These are phyloP conservation scores for Yponomeuta sedellus DNA, from an alignment of 2,888 invertebrate species.

Conservation along the genomic window DNA sequence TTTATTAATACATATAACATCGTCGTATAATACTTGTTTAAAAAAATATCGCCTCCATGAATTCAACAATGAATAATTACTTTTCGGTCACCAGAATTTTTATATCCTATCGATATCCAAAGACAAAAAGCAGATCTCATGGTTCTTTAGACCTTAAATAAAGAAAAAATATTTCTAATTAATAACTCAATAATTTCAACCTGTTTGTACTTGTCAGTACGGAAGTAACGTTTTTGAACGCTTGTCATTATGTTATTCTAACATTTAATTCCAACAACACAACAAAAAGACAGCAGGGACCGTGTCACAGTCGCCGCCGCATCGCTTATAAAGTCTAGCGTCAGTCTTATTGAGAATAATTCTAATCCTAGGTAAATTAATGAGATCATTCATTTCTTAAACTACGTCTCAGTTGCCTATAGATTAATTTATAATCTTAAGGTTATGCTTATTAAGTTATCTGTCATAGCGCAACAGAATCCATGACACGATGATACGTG, in stretches of 20 bases:
- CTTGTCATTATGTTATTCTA: not conserved
- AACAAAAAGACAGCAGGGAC: conserved; percentile 10
- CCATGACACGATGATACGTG: not conserved
- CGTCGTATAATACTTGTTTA: conserved; percentile 37
- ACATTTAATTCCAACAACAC: not conserved
- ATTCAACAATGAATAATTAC: conserved; percentile 38
- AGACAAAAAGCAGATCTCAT: conserved; percentile 14
- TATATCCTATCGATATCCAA: conserved; percentile 24
- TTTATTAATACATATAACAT: conserved; percentile 54
- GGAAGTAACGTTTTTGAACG: not conserved
- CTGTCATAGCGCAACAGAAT: not conserved
- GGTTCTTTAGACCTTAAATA: conserved; percentile 13
- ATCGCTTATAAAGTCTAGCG: conserved; percentile 36
- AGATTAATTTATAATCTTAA: conserved; percentile 27
- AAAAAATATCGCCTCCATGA: conserved; percentile 37
- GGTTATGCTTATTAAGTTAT: conserved; percentile 30
- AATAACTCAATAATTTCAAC: conserved; percentile 8
- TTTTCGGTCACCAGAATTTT: conserved; percentile 11
- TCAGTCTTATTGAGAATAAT: conserved; percentile 42
- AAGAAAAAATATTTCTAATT: conserved; percentile 7
- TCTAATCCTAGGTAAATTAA: conserved; percentile 30
- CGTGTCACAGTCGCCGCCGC: conserved; percentile 27
- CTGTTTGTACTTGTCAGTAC: not conserved
- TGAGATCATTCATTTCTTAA: conserved; percentile 31
- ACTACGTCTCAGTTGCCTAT: conserved; percentile 8